Evolutionary conservation across 2,888 invertebrate species (phyloP).

Genomic region (Mycalesis mineus): DNA sequence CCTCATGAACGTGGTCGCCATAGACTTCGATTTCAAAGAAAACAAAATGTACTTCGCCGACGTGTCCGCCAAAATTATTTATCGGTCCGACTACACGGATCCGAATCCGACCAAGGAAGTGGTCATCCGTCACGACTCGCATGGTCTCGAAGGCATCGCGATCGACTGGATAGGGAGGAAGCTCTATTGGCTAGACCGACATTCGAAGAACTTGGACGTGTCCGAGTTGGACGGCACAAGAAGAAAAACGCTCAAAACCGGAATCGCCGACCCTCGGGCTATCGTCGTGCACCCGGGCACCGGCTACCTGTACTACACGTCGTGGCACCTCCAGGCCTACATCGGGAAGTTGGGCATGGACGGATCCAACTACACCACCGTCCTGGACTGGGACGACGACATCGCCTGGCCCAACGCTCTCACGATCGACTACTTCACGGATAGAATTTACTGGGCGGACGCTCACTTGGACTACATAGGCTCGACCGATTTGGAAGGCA

Average conservation of each 20-base stretch:
- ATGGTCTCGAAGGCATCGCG: constrained; percentile 97
- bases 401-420: constrained; percentile 99
- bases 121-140: constrained; percentile 93
- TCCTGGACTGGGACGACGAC: constrained; percentile 94
- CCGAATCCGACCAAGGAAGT: constrained; percentile 85
- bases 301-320: constrained; percentile 95
- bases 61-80: constrained; percentile 96
- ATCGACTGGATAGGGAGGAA: constrained; percentile 98
- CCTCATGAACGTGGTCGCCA: constrained; percentile 96
- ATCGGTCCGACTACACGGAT: constrained; percentile 82
- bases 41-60: constrained; percentile 96
- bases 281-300: constrained; percentile 96
- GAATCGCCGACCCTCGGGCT: constrained; percentile 95
- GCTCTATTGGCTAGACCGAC: constrained; percentile 97
- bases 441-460: constrained; percentile 97
- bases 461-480: constrained; percentile 99
- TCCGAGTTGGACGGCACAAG: constrained; percentile 95
- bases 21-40: constrained; percentile 93
- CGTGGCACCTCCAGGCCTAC: constrained; percentile 97
- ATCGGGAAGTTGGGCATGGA: constrained; percentile 99
- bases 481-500: constrained; percentile 94
- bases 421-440: constrained; percentile 97
- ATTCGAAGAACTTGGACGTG: constrained; percentile 96
- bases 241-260: constrained; percentile 91
- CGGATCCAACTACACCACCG: constrained; percentile 91